Base-by-base conservation (phyloP, 2,888 invertebrate genomes). In the Ptychoptera contaminata region DNA sequence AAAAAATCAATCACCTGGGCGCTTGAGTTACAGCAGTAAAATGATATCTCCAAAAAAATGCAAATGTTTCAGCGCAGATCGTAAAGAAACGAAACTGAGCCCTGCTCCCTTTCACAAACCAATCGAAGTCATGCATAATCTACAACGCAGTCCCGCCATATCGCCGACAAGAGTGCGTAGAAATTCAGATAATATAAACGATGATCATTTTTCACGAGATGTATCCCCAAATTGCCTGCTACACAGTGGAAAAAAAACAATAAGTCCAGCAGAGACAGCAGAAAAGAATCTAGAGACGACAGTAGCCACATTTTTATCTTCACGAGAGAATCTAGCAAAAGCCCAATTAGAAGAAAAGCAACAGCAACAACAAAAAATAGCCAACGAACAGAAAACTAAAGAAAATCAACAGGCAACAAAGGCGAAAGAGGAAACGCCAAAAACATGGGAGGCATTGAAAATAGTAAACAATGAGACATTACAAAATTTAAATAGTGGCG, bases 401-500 rank as follows among this genome's bases (percentile, higher is more conserved):
- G 46, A 46, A 9, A 46, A 41, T 39, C 23, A 23, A 23, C 23
- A 23, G 40, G n/a, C 8, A 23, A 9, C 15, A 14, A 39, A 40
- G 3, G 37, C 34, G 38, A 36, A 37, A 37, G 10, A 39, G 35
- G 14, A 47, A 51, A n/a, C 52, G 54, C 44, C 61, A 44, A 55
- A 51, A 34, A 58, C 58, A 32, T 79, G 79, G 77, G 78, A 80
- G 54, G 75, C 76, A 32, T 58, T 77, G 35, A 72, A 69, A 8
- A 62, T 78, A 29, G 71, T 82, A 11, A 74, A 76, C 41, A 67
- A 68, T 46, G 70, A 74, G 47, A 71, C 77, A 6, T 59, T 77
- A 15, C 70, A 74, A 51, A 77, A 82, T 55, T 67, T 82, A 40
- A 77, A 78, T 53, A 79, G 79, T 49, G 79, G 77, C 70, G 82